Evolutionary conservation across 2,113 vertebrate species (phyloP).

Genomic region (Rhinoderma darwinii): DNA sequence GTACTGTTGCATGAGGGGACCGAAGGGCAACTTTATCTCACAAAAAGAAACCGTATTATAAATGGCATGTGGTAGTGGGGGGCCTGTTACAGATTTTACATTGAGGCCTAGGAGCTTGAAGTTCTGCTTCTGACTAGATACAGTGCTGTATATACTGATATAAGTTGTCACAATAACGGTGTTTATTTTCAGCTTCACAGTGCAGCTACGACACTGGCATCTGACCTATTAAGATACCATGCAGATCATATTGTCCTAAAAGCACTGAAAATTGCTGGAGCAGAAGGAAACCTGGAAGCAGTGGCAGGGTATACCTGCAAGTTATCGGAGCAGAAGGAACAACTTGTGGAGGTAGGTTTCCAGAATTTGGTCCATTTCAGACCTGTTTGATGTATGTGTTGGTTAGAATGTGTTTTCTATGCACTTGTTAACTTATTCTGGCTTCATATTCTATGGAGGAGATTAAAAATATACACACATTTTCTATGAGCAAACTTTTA

Average conservation of each 20-base stretch:
- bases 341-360: constrained; percentile 89
- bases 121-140: background rate
- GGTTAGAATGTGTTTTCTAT: too few species aligned
- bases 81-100: too few species aligned
- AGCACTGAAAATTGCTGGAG: constrained; percentile 87
- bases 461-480: too few species aligned
- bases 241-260: constrained; percentile 86
- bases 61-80: too few species aligned
- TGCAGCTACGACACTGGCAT: constrained; percentile 82
- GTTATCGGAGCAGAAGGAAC: constrained; percentile 94
- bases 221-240: constrained; percentile 88
- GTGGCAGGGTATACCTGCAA: constrained; percentile 88
- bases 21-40: too few species aligned
- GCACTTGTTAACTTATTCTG: too few species aligned
- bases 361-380: background rate
- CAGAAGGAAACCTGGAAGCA: constrained; percentile 91
- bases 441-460: too few species aligned
- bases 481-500: too few species aligned
- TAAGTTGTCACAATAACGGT: background rate
- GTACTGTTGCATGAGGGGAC: too few species aligned
- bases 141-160: background rate
- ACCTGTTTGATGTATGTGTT: background rate
- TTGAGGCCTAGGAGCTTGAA: too few species aligned
- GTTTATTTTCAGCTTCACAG: constrained; percentile 82
- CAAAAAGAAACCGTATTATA: too few species aligned